phyloP scores from a whole-genome alignment of 2,888 invertebrate species.

The Lymantria dispar region DNA sequence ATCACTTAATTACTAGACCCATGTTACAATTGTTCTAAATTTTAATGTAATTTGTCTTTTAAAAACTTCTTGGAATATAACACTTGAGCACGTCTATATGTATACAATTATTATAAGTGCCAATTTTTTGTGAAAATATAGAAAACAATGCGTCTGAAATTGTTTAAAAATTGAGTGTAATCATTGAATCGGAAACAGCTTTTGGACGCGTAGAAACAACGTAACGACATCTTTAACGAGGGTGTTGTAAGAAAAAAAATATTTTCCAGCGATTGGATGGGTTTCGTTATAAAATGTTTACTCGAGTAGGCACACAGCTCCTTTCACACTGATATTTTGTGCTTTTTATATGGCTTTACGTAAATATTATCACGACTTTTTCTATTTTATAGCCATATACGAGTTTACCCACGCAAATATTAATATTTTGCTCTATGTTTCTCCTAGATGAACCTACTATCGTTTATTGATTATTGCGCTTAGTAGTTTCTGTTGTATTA shows the following conservation, averaged over 20 bases:
- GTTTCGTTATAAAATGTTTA: conserved; percentile 53
- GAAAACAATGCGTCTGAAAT: conserved; percentile 22
- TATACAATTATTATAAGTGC: conserved; percentile 12
- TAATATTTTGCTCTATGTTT: too few species aligned
- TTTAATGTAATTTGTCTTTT: neutral
- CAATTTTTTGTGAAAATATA: conserved; percentile 9
- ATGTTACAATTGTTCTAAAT: too few species aligned
- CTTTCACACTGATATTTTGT: conserved; percentile 14
- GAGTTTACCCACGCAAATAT: too few species aligned
- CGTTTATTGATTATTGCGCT: too few species aligned
- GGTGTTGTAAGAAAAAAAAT: conserved; percentile 37
- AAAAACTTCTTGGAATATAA: neutral
- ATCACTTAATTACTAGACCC: too few species aligned
- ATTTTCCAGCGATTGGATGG: conserved; percentile 42
- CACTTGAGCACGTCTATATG: conserved; percentile 8
- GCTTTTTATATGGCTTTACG: neutral
- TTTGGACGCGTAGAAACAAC: conserved; percentile 38
- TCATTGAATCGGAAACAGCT: conserved; percentile 42
- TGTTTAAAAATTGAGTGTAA: conserved; percentile 40
- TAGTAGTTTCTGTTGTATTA: too few species aligned
- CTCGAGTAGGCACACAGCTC: conserved; percentile 31
- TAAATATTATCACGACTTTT: too few species aligned
- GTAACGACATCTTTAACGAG: conserved; percentile 44
- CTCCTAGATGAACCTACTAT: too few species aligned
- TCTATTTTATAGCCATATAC: too few species aligned